phyloP scores from a whole-genome alignment of 2,113 vertebrate genomes.

The Rhabdornis inornatus region DNA sequence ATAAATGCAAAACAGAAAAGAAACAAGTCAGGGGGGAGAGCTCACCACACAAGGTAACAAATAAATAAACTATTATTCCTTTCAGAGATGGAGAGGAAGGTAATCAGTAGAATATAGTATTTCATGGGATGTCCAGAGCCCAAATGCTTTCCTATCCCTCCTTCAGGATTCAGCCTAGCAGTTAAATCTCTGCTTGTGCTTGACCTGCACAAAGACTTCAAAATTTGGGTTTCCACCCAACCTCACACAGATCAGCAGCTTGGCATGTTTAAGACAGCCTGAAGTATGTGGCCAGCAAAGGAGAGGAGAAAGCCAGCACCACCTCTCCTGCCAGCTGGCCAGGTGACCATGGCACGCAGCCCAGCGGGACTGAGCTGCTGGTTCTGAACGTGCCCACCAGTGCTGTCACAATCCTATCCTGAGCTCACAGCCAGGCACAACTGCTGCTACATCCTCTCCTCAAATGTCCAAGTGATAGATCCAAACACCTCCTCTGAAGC shows the following conservation, averaged over 20 bases:
- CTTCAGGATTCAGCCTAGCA: background rate
- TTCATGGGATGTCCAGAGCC: background rate
- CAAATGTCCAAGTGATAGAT: background rate
- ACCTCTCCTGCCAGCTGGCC: background rate
- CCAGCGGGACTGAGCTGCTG: background rate
- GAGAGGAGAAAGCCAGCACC: background rate
- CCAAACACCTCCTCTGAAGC: background rate
- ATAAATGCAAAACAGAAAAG: background rate
- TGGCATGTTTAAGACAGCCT: background rate
- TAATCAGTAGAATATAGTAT: background rate
- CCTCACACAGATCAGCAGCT: background rate
- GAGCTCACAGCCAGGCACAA: background rate
- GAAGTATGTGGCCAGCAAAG: background rate
- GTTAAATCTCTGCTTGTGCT: background rate
- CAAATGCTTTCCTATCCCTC: background rate
- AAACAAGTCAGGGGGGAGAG: background rate
- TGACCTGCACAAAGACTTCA: background rate
- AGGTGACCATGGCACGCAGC: rapidly evolving
- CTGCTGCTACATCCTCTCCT: background rate
- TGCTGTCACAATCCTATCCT: background rate
- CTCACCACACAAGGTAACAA: background rate
- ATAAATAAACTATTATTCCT: background rate
- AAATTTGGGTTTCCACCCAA: background rate
- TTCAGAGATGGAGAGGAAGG: background rate
- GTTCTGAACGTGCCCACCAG: background rate